These are phyloP conservation scores for Archegozetes longisetosus DNA, from an alignment of 1,140 invertebrate genomes.

Conservation along the genomic window DNA sequence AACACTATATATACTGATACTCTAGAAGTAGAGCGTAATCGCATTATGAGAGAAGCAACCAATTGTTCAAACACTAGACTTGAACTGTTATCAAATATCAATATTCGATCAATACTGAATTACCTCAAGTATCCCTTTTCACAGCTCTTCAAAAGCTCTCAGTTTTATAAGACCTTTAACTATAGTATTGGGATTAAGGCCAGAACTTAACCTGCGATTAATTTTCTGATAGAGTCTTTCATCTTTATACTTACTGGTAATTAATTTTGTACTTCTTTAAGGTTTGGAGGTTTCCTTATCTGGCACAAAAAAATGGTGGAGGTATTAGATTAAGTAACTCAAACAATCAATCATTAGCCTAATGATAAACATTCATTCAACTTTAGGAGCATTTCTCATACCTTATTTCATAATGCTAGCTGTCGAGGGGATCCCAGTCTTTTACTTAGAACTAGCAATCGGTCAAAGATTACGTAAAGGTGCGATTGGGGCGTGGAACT, in stretches of 20 bases:
- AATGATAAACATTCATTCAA: not conserved
- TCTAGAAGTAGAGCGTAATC: no score
- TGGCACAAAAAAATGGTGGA: not conserved
- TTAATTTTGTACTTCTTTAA: no score
- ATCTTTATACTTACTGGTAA: no score
- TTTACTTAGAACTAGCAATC: slow-evolving; percentile 81
- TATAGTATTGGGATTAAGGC: no score
- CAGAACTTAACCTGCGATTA: no score
- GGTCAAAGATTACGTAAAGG: slow-evolving; percentile 79
- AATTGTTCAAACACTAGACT: not conserved
- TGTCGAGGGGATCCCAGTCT: slow-evolving; percentile 83
- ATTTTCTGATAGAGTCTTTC: no score
- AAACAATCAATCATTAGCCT: no score
- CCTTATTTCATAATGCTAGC: slow-evolving; percentile 84
- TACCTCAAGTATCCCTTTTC: not conserved
- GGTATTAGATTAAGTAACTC: not conserved
- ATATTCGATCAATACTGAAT: not conserved
- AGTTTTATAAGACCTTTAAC: no score
- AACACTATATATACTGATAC: no score
- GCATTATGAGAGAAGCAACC: no score
- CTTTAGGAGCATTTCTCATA: slow-evolving; percentile 66
- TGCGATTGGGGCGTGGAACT: slow-evolving; percentile 86
- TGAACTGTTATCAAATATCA: slow-evolving; percentile 7
- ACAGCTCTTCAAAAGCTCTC: not conserved
- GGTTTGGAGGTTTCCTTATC: not conserved